Conservation (phyloP, 64 coral and sea anemone species). For the Porites lutea region DNA sequence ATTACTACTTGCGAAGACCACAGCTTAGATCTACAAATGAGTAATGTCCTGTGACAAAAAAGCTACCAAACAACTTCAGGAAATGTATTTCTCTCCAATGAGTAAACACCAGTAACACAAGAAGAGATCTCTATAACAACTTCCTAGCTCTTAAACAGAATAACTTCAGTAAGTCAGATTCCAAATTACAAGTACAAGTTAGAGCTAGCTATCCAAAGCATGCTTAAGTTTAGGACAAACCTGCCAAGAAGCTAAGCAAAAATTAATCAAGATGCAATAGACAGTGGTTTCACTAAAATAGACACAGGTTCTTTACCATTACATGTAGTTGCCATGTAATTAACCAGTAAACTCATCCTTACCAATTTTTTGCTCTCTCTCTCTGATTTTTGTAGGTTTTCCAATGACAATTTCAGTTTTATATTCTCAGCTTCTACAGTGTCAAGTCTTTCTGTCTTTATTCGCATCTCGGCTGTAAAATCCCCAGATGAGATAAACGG, state of each 20-base stretch:
- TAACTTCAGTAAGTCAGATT: neutral
- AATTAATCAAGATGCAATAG: too few species aligned
- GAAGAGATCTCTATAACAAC: neutral
- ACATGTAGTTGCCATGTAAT: too few species aligned
- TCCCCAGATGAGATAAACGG: constrained; percentile 29
- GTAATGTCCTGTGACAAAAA: too few species aligned
- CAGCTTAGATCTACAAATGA: too few species aligned
- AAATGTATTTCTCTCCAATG: neutral
- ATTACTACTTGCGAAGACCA: too few species aligned
- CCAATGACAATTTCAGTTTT: constrained; percentile 68
- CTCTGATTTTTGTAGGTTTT: constrained; percentile 69
- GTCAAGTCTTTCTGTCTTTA: constrained; percentile 25
- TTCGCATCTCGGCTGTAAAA: constrained; percentile 41
- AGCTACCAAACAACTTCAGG: neutral
- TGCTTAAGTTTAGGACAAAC: too few species aligned
- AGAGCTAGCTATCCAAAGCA: too few species aligned
- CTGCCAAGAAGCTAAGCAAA: too few species aligned
- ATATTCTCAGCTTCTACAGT: constrained; percentile 59
- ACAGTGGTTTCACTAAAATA: too few species aligned
- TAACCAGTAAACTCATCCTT: neutral
- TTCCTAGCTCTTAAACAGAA: neutral
- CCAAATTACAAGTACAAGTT: neutral
- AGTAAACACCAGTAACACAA: neutral
- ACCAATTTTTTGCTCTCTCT: constrained; percentile 70
- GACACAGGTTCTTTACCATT: too few species aligned